These are phyloP conservation scores for Tridacna crocea DNA, from an alignment of 2,888 invertebrate species.

Conservation along the genomic window DNA sequence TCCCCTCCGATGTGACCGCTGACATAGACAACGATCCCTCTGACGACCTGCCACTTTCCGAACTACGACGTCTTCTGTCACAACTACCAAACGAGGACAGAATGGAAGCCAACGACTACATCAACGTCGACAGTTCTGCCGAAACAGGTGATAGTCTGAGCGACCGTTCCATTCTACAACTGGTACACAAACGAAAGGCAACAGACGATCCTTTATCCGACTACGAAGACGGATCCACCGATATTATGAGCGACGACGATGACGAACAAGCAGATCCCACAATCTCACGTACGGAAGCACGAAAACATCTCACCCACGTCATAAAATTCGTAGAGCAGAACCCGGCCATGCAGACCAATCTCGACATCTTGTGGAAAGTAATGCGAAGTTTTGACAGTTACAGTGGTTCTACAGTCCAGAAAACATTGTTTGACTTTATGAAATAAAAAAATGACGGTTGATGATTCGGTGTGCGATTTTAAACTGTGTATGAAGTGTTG, in stretches of 20 bases:
- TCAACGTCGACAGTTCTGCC: background rate
- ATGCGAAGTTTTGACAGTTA: too few relatives aligned
- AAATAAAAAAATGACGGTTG: too few relatives aligned
- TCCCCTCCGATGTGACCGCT: conserved; percentile 19
- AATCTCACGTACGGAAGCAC: conserved; percentile 1
- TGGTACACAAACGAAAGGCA: conserved; percentile 1
- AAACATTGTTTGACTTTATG: too few relatives aligned
- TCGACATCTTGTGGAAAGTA: too few relatives aligned
- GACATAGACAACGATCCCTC: background rate
- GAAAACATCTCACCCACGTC: background rate
- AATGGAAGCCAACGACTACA: conserved; percentile 1
- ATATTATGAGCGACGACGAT: conserved; percentile 1
- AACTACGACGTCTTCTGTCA: conserved; percentile 11
- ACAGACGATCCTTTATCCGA: background rate
- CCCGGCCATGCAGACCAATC: too few relatives aligned
- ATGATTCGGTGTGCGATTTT: too few relatives aligned
- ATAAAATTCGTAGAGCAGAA: too few relatives aligned
- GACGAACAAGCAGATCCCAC: background rate
- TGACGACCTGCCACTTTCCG: conserved; percentile 17
- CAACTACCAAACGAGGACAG: background rate
- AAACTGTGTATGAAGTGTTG: too few relatives aligned
- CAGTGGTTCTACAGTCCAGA: too few relatives aligned
- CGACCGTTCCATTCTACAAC: background rate
- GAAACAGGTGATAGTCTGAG: background rate
- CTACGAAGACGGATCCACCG: background rate